These are phyloP conservation scores for Mesodorylaimus sp. DNA, from an alignment of 2,888 invertebrate genomes.

Conservation along the genomic window DNA sequence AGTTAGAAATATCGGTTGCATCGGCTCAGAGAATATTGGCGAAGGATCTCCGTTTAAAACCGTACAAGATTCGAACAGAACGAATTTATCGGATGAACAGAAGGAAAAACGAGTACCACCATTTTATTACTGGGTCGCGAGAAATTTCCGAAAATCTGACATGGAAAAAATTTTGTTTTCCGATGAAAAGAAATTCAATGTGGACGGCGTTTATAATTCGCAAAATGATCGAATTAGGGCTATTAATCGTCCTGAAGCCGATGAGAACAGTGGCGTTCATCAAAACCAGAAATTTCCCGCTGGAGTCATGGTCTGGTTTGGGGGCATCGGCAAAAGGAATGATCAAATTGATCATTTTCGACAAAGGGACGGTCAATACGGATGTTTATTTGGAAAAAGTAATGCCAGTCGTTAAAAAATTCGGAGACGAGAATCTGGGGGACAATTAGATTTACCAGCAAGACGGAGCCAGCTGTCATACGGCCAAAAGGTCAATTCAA, in stretches of 20 bases:
- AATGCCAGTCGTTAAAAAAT: not conserved
- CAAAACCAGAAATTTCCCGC: not conserved
- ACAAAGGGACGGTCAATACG: not conserved
- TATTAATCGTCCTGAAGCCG: not conserved
- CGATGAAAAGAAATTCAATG: not conserved
- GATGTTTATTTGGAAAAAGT: not conserved
- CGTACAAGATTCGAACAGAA: constrained; percentile 1
- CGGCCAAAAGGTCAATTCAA: not conserved
- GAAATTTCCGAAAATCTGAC: not conserved
- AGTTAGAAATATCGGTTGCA: not conserved
- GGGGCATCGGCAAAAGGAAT: not conserved
- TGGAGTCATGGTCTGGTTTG: constrained; percentile 1
- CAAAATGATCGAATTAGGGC: not conserved
- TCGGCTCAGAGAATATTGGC: not conserved
- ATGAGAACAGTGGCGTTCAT: not conserved
- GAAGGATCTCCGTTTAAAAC: not conserved
- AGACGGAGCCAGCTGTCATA: not conserved
- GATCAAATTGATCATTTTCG: not conserved
- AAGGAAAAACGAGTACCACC: not conserved
- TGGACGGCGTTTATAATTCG: not conserved
- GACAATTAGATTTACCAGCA: not conserved
- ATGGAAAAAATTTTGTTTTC: not conserved
- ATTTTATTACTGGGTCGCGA: not conserved
- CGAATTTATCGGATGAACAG: not conserved
- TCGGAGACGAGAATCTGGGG: not conserved